Base-by-base conservation (phyloP, 2,888 invertebrate species). In the Carabus problematicus region DNA sequence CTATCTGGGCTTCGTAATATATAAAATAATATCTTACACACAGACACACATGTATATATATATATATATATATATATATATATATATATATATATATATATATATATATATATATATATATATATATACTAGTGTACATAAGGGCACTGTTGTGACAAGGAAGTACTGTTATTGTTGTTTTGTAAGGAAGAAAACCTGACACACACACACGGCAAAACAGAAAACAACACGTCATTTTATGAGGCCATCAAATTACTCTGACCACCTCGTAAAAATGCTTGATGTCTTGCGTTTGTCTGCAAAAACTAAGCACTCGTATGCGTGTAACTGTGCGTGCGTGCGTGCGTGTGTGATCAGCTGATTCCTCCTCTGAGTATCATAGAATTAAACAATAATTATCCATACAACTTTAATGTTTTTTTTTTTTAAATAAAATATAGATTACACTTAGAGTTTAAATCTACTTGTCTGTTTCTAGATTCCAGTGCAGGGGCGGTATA, bases 221-320 rank as follows among this genome's bases (percentile, higher is more conserved):
- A 67, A 67, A 59, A 59, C 59, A 59, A 9, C 49, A 47, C 64
- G 67, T 67, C 59, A 66, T 63, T 71, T 71, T 67, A 71, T 68
- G 62, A 66, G 29, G 60, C 71, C 68, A 71, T 71, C 67, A 71
- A 71, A 68, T 71, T 67, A 71, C 71, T 40, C 43, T 45, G 71
- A 71, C 71, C 71, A 71, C 71, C 41, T 71, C 71, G 64, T 71
- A 68, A 71, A 71, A 68, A 68, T 71, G 63, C 52, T 68, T 71
- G 71, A 71, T 71, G 71, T 70, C 70, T 70, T 70, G 45, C 42
- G 60, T 62, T 49, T 45, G 45, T 45, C n/a, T 45, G 7, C 14
- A 14, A 3, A 9, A 29, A 29, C 29, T 29, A 29, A 29, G 29
- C 29, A n/a, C n/a, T n/a, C 7, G 45, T 45, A 14, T 45, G 45